A percentile compares a stretch with the other conserved stretches of the same genome.
These are phyloP conservation scores for Drosophila gunungcola DNA, from an alignment of 1,140 invertebrate species.

Conservation along the genomic window DNA sequence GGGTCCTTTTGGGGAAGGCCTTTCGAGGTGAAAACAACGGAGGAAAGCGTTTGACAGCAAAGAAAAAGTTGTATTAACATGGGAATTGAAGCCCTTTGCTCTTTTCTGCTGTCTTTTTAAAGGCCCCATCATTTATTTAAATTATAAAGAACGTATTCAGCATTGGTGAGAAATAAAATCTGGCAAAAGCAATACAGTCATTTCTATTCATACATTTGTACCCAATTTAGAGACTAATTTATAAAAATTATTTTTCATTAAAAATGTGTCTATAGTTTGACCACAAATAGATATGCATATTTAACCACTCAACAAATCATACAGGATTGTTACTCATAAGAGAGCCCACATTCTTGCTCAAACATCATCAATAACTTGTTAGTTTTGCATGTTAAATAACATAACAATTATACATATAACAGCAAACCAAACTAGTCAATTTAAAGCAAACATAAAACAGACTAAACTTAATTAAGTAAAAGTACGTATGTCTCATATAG, in stretches of 20 bases:
- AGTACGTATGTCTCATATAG: background rate
- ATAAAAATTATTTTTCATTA: too few species aligned
- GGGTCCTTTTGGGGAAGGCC: conserved; percentile 18
- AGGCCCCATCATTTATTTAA: conserved; percentile 15
- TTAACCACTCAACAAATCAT: too few species aligned
- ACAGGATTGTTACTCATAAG: background rate
- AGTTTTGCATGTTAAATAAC: background rate
- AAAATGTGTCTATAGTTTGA: too few species aligned
- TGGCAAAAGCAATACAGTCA: too few species aligned
- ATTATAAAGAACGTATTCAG: conserved; percentile 9
- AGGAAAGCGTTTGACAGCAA: conserved; percentile 4
- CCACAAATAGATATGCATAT: too few species aligned
- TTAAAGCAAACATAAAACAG: background rate
- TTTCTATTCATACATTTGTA: too few species aligned
- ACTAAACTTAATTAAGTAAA: background rate
- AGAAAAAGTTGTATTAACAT: conserved; percentile 11
- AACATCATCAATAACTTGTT: background rate
- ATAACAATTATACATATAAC: background rate
- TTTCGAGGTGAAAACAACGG: conserved; percentile 1
- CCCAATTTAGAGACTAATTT: too few species aligned
- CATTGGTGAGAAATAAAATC: conserved; percentile 1
- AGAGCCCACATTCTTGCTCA: background rate
- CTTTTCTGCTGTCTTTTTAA: conserved; percentile 3
- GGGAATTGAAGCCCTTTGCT: conserved; percentile 4
- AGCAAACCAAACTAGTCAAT: background rate